Base-by-base conservation (phyloP, 30 jellyfish, hydroid and myxozoan genomes). In the Nemopilema nomurai region DNA sequence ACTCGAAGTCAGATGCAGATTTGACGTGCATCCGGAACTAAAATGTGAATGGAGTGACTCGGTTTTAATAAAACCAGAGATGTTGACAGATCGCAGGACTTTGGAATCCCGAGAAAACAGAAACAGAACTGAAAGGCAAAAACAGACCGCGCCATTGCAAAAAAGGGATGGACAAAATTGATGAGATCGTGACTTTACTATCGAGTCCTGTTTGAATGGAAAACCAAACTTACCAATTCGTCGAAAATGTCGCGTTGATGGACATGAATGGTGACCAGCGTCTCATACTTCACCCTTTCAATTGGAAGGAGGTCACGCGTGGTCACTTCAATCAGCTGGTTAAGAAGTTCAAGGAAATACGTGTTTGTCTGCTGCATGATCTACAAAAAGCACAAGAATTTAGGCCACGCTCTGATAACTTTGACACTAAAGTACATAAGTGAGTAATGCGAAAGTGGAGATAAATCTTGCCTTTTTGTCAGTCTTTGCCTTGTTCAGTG, bases 191-290 rank as follows among this genome's bases (percentile, higher is more conserved):
- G n/a, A n/a, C n/a, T n/a, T n/a, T n/a, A n/a, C n/a, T n/a, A n/a
- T n/a, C n/a, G n/a, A n/a, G n/a, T n/a, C n/a, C n/a, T n/a, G n/a
- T n/a, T n/a, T n/a, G n/a, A n/a, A n/a, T n/a, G n/a, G 25, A 23
- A 62, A 25, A 22, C 23, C n/a, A 3, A 25, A 62, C 93, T 49
- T 41, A 91, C 98, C 91, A 91, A 71, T 27, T 91, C 98, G 33
- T 91, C 96, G 53, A 91, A 91, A 41, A 91, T 91, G 65, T 91
- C 98, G 69, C 98, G 70, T 66, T 91, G 98, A 69, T 91, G 98
- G 21, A 91, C 98, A 73, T 91, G 98, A 18, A 91, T 91, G 4
- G 98, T 91, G 80, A 91, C 90, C 71, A 91, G 87, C 8, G 98
- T 91, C 52, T 91, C 98, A 67, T 78, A 91, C 68, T 91, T 91